These are phyloP conservation scores for Pandemis heparana DNA, from an alignment of 2,888 invertebrate genomes.

Conservation along the genomic window DNA sequence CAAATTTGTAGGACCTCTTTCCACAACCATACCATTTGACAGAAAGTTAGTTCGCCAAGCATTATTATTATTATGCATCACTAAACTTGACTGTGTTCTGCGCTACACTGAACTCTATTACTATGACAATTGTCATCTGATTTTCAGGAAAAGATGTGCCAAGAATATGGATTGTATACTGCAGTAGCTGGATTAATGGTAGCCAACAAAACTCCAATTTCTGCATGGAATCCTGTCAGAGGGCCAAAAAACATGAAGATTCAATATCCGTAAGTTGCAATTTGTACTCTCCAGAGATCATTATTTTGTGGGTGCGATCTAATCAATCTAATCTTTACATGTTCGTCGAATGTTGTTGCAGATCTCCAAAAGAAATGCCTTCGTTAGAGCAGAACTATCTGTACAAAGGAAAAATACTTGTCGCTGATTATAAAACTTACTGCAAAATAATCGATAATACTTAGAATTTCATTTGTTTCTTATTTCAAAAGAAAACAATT, in stretches of 20 bases:
- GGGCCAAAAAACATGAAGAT: constrained; percentile 81
- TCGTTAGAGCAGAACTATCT: constrained; percentile 69
- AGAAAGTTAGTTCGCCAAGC: too few species aligned
- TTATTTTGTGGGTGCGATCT: neutral
- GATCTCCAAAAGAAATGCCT: constrained; percentile 65
- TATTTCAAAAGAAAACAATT: constrained; percentile 43
- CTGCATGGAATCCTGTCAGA: constrained; percentile 91
- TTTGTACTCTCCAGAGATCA: neutral
- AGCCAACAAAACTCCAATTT: constrained; percentile 88
- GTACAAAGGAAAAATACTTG: constrained; percentile 77
- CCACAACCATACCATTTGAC: too few species aligned
- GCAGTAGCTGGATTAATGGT: constrained; percentile 90
- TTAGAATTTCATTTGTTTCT: constrained; percentile 39
- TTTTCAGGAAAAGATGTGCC: constrained; percentile 76
- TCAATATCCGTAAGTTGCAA: constrained; percentile 74
- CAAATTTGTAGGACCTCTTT: too few species aligned
- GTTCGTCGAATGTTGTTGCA: constrained; percentile 56
- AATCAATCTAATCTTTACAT: neutral
- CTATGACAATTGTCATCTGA: neutral
- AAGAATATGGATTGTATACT: constrained; percentile 87
- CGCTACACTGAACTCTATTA: too few species aligned
- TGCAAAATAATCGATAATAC: constrained; percentile 71
- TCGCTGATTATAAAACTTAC: constrained; percentile 78
- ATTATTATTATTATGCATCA: too few species aligned
- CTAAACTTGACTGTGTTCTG: too few species aligned